Base-by-base conservation (phyloP, 1,140 invertebrate species). In the Melanaphis sacchari region DNA sequence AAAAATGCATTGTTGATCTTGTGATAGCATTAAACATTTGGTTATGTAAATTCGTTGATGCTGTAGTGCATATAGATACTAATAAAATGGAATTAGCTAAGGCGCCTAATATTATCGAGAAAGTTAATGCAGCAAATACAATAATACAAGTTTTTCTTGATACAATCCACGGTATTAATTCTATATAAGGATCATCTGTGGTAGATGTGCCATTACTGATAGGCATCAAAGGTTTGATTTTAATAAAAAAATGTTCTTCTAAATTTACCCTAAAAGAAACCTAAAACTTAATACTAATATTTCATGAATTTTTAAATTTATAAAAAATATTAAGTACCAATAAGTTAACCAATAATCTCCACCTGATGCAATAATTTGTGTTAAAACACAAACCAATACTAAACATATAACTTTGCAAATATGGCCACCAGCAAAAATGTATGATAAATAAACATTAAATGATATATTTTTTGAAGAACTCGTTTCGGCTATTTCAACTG, bases 1-100 rank as follows among this genome's bases (percentile, higher is more conserved):
- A 99, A 95, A 99, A 99, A 18, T 96, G 96, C 96, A 99, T 98
- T 2, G 97, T 97, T 0, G 98, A 97, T 11, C 97, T 96, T 43
- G 98, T 96, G 2, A 99, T 96, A 91, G 97, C 97, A 24, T 95
- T 95, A 94, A 99, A 99, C 97, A 99, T 98, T 21, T 95, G 95
- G 94, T 99, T 97, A 94, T 99, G 98, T 2, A 98, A 95, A 31
- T 95, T 96, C 88, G 97, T 96, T 0, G 98, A 98, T 15, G 98
- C 97, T 54, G 96, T 95, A 96, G 98, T 97, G 93, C 98, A 98
- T 94, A 98, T 96, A 94, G 96, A 95, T 94, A 98, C 98, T 95
- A 98, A 99, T 9, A 96, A 94, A 59, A 97, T 96, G 0, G 97
- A 97, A 91, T 97, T 95, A 0, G 96, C 94, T 2, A 97, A 95